phyloP scores from a whole-genome alignment of 2,888 invertebrate genomes.

The Cephalotes varians region DNA sequence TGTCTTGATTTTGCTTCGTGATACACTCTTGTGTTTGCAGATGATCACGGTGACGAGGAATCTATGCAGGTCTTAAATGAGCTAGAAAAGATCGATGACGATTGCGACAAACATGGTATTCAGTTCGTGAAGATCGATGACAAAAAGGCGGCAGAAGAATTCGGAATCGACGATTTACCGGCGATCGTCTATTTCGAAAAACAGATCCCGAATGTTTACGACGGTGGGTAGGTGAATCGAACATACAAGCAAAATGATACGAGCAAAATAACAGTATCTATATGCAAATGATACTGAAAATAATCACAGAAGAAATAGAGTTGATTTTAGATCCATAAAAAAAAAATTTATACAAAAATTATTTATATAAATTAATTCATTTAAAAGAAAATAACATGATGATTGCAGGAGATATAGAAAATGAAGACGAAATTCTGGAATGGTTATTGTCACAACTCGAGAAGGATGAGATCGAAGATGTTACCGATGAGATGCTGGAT shows the following conservation, averaged over 20 bases:
- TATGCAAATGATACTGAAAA: neutral
- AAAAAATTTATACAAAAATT: constrained; percentile 14
- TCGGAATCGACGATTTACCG: constrained; percentile 93
- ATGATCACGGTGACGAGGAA: constrained; percentile 96
- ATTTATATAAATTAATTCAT: constrained; percentile 3
- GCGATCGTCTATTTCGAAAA: constrained; percentile 97
- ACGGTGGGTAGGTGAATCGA: constrained; percentile 87
- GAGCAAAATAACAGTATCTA: too few species aligned
- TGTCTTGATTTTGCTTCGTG: neutral
- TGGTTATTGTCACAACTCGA: constrained; percentile 96
- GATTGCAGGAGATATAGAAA: constrained; percentile 91
- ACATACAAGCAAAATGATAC: neutral
- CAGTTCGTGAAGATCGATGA: constrained; percentile 98
- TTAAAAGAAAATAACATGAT: neutral
- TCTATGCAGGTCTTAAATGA: constrained; percentile 94
- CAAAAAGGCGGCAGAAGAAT: constrained; percentile 92
- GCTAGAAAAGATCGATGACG: constrained; percentile 97
- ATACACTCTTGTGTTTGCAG: constrained; percentile 85
- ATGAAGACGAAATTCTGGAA: constrained; percentile 95
- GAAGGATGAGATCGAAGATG: constrained; percentile 97
- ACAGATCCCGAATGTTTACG: constrained; percentile 96
- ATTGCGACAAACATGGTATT: constrained; percentile 96
- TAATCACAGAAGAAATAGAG: neutral
- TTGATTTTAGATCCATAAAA: neutral
- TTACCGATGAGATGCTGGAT: constrained; percentile 97